Conservation (phyloP, 2,113 vertebrate genomes). For the Leptocoma aspasia region DNA sequence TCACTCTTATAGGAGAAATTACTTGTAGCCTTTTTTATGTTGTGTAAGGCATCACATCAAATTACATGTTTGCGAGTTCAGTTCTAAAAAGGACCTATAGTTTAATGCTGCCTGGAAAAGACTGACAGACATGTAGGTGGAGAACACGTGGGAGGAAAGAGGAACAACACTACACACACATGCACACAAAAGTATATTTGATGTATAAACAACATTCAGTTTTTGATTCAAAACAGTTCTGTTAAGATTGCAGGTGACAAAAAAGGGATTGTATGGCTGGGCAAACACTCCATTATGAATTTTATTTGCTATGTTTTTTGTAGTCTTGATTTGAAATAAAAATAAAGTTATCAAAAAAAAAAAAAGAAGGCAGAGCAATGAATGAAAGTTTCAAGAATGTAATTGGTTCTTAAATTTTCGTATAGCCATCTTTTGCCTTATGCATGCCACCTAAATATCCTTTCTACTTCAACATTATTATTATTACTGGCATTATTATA, state of each 20-base stretch:
- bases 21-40: neutral
- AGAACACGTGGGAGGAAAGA: neutral
- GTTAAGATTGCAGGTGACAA: neutral
- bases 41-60: conserved; percentile 1
- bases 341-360: neutral
- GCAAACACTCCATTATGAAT: neutral
- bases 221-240: neutral
- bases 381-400: neutral
- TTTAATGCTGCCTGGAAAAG: neutral
- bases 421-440: neutral
- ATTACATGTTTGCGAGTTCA: neutral
- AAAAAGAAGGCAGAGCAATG: neutral
- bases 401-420: neutral
- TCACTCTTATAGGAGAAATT: conserved; percentile 4
- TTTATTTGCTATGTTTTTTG: neutral
- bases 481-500: neutral
- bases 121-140: neutral
- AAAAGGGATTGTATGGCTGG: neutral
- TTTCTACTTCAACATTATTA: neutral
- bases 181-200: neutral
- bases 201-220: neutral
- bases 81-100: neutral
- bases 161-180: neutral
- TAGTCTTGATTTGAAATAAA: neutral
- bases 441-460: neutral